These are phyloP conservation scores for Dioctria linearis DNA, from an alignment of 2,888 invertebrate genomes.

Conservation along the genomic window DNA sequence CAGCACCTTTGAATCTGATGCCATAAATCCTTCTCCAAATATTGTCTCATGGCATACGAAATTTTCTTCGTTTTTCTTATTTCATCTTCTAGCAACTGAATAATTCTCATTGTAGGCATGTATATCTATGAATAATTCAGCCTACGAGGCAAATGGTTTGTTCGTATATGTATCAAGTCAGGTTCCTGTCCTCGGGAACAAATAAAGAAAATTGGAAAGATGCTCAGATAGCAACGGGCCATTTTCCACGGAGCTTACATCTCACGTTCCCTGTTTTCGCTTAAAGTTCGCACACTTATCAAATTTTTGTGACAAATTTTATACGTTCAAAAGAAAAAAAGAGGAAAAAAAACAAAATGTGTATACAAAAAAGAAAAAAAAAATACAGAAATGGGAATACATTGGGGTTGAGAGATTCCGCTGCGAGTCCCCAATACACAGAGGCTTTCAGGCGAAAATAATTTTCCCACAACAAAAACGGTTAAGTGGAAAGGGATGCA, in stretches of 20 bases:
- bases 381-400: constrained; percentile 26
- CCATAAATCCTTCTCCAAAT: constrained; percentile 52
- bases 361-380: background rate
- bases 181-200: constrained; percentile 32
- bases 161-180: constrained; percentile 42
- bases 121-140: constrained; percentile 55
- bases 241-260: constrained; percentile 53
- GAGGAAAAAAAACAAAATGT: background rate
- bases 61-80: constrained; percentile 43
- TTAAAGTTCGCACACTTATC: constrained; percentile 54
- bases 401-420: no score
- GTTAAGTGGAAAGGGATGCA: constrained; percentile 40
- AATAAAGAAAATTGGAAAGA: constrained; percentile 51
- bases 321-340: constrained; percentile 32
- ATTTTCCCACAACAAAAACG: constrained; percentile 39
- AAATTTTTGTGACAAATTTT: constrained; percentile 54
- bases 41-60: constrained; percentile 54
- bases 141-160: constrained; percentile 33
- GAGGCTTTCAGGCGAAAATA: constrained; percentile 43
- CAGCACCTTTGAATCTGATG: constrained; percentile 54
- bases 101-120: constrained; percentile 49
- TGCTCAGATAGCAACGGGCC: constrained; percentile 44
- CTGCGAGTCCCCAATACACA: constrained; percentile 22
- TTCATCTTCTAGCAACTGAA: constrained; percentile 33
- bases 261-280: constrained; percentile 38